A percentile compares a stretch with the other conserved stretches of the same genome.
These are phyloP conservation scores for Probaryconus sp. DNA, from an alignment of 1,140 invertebrate genomes.

Conservation along the genomic window DNA sequence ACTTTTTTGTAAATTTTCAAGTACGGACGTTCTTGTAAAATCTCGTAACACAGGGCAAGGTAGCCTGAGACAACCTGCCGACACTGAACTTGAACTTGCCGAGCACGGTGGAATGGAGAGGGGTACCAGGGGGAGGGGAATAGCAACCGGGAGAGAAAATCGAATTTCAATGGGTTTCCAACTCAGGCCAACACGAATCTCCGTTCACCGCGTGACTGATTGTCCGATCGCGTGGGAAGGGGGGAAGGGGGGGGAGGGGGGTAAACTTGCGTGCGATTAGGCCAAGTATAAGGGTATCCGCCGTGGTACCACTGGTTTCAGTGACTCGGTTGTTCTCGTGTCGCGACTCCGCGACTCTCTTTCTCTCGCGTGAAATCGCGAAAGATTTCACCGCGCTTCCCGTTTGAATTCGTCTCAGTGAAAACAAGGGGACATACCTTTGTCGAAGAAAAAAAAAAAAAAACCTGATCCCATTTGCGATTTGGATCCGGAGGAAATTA, in stretches of 20 bases:
- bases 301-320: slow-evolving; percentile 26
- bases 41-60: too few relatives aligned
- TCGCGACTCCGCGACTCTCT: slow-evolving; percentile 3
- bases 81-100: too few relatives aligned
- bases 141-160: too few relatives aligned
- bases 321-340: slow-evolving; percentile 21
- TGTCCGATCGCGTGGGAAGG: slow-evolving; percentile 10
- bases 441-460: neutral
- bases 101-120: too few relatives aligned
- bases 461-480: neutral
- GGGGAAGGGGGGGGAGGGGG: slow-evolving; percentile 29
- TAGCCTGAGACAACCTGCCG: too few relatives aligned
- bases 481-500: too few relatives aligned
- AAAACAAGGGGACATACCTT: slow-evolving; percentile 17
- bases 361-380: slow-evolving; percentile 16
- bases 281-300: slow-evolving; percentile 45
- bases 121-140: too few relatives aligned
- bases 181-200: slow-evolving; percentile 7
- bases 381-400: slow-evolving; percentile 23
- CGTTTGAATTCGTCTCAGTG: neutral
- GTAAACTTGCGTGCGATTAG: slow-evolving; percentile 37
- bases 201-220: slow-evolving; percentile 30
- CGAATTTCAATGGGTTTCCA: too few relatives aligned
- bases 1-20: too few relatives aligned
- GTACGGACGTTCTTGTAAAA: too few relatives aligned